Percentiles rank a stretch among this genome's conserved stretches.
Conservation (phyloP, 2,113 vertebrate genomes). For the Pomatorhinus ruficollis region DNA sequence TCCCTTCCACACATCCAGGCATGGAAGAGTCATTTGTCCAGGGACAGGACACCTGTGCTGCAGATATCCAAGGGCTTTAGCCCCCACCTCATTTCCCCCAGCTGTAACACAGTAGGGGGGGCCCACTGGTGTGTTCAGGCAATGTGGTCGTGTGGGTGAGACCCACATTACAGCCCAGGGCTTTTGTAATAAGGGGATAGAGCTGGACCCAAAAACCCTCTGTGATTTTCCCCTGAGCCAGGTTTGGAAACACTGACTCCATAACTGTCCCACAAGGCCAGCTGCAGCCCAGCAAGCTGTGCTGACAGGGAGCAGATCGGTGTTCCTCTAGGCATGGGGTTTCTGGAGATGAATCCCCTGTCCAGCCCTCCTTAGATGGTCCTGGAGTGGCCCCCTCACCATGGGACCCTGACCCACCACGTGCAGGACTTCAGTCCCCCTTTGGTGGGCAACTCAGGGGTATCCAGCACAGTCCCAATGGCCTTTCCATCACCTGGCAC, state of each 20-base stretch:
- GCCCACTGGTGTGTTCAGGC: not conserved
- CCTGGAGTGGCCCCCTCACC: not conserved
- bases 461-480: not conserved
- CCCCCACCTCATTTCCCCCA: not conserved
- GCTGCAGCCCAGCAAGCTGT: not conserved
- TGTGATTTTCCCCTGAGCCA: not conserved
- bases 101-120: not conserved
- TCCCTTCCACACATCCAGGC: rapidly evolving
- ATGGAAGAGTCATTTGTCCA: not conserved
- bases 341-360: not conserved
- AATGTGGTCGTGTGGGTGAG: rapidly evolving
- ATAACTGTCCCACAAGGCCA: not conserved
- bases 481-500: not conserved
- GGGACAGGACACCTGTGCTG: not conserved
- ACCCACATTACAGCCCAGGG: not conserved
- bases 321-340: rapidly evolving
- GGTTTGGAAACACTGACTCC: not conserved
- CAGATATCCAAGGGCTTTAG: not conserved
- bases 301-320: rapidly evolving
- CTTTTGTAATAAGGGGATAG: not conserved
- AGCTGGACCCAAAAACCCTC: not conserved
- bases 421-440: not conserved
- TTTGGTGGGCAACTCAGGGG: not conserved
- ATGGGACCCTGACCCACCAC: rapidly evolving
- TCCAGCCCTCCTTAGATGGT: not conserved